Evolutionary conservation across 2,113 vertebrate species (phyloP), one percentile per base, ranked within the genome.

Genomic region (Collichthys lucidus): DNA sequence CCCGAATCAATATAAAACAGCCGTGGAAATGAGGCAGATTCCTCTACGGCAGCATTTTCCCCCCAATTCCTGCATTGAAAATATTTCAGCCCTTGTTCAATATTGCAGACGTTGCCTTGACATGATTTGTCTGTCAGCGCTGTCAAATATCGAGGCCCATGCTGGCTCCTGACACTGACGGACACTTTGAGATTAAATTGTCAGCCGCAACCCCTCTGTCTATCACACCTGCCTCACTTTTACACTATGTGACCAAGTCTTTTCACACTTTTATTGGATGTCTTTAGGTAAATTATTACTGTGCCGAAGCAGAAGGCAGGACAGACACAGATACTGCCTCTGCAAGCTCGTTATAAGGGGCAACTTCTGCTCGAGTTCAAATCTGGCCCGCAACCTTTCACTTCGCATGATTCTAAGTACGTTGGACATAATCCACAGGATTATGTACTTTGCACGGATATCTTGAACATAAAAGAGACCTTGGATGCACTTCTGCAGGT

Each of bases 51-150:
- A 77, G 83, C 86, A 78, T 22, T 91, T 86, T 68, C 61, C 59
- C 61, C 59, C 59, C 71, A 57, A 75, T 67, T 46, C 47, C 65
- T 22, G 74, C 60, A 6, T 46, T 40, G 44, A 46, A 62, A 74
- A 50, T 35, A 68, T 53, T 52, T 22, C 79, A 20, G 63, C 59
- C 85, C 76, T 72, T 77, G 81, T 88, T 86, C 81, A 88, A 91
- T 90, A 88, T 84, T 50, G 77, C 83, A 77, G 71, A 64, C 42
- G 67, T 52, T 53, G 60, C 76, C 11, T 68, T 83, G 87, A 88
- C 86, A 80, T 79, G 82, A 90, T 89, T 80, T 78, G 88, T 87
- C 79, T 89, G 88, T 88, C 87, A 88, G 81, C 1, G 44, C 86
- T 83, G 90, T 90, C 89, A 86, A 77, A 84, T 84, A 9, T 56